Percentiles rank a stretch among this genome's conserved stretches.
phyloP scores from a whole-genome alignment of 2,888 invertebrate species.

The Deilephila elpenor region DNA sequence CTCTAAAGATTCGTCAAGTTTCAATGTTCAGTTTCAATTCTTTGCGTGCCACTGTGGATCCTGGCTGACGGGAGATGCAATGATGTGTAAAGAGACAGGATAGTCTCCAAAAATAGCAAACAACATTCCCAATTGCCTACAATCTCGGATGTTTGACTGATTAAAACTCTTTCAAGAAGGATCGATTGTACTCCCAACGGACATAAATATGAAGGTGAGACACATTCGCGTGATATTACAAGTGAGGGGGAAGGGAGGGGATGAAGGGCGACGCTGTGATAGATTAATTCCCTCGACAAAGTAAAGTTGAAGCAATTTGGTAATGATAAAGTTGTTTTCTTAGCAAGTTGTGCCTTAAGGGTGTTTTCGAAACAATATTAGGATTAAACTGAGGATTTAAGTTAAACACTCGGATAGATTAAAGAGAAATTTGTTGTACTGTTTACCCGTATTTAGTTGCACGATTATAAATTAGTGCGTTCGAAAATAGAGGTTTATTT shows the following conservation, averaged over 20 bases:
- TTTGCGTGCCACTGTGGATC: too few species aligned
- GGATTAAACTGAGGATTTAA: slow-evolving; percentile 17
- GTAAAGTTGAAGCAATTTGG: slow-evolving; percentile 29
- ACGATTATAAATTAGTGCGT: too few species aligned
- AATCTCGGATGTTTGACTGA: background rate
- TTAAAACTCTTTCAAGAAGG: background rate
- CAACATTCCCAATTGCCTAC: background rate
- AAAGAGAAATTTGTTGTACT: slow-evolving; percentile 14
- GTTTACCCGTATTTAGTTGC: background rate
- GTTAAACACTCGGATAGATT: slow-evolving; percentile 17
- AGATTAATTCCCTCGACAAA: slow-evolving; percentile 31
- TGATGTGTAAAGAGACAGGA: too few species aligned
- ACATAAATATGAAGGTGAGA: slow-evolving; percentile 2
- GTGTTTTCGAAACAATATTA: slow-evolving; percentile 21
- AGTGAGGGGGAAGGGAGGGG: background rate
- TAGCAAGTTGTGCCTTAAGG: slow-evolving; percentile 24
- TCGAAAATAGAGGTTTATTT: too few species aligned
- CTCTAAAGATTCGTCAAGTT: too few species aligned
- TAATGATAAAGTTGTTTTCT: slow-evolving; percentile 26
- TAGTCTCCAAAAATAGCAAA: too few species aligned
- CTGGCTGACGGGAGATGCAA: too few species aligned
- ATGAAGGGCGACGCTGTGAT: background rate
- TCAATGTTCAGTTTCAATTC: too few species aligned
- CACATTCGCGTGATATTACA: slow-evolving; percentile 1
- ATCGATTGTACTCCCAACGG: background rate